Conservation (phyloP, 2,113 vertebrate genomes). For the Nothocercus julius region DNA sequence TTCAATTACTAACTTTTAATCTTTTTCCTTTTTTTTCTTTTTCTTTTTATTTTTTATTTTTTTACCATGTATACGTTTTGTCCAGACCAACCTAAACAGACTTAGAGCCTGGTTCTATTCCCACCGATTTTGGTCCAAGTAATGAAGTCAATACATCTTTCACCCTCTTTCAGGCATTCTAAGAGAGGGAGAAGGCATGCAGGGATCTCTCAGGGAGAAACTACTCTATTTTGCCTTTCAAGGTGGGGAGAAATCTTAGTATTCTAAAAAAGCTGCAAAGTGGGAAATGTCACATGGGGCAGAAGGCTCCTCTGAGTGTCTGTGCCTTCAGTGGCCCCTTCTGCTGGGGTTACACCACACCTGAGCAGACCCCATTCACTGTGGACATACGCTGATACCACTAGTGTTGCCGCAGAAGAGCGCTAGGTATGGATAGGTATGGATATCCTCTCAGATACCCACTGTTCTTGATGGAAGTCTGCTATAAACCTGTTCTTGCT, state of each 20-base stretch:
- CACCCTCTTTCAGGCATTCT: background rate
- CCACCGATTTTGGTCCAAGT: background rate
- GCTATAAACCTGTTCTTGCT: background rate
- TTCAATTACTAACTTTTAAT: background rate
- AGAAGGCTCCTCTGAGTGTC: background rate
- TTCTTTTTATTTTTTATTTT: background rate
- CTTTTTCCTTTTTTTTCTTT: background rate
- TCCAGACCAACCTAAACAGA: background rate
- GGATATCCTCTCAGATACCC: background rate
- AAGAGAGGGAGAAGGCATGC: background rate
- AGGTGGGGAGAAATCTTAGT: background rate
- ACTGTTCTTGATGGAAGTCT: background rate
- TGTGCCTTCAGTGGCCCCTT: background rate
- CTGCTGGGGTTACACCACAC: accelerated
- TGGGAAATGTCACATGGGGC: background rate
- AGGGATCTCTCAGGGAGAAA: background rate
- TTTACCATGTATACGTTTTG: background rate
- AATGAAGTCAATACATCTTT: background rate
- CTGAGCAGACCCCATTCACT: background rate
- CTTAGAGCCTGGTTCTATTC: background rate
- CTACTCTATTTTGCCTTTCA: background rate
- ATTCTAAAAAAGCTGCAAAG: background rate
- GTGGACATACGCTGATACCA: background rate
- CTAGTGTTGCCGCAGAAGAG: background rate
- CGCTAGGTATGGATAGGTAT: background rate